Evolutionary conservation across 2,888 invertebrate species (phyloP), one percentile per base, ranked within the genome.

Genomic region (Oegoconia quadripuncta): DNA sequence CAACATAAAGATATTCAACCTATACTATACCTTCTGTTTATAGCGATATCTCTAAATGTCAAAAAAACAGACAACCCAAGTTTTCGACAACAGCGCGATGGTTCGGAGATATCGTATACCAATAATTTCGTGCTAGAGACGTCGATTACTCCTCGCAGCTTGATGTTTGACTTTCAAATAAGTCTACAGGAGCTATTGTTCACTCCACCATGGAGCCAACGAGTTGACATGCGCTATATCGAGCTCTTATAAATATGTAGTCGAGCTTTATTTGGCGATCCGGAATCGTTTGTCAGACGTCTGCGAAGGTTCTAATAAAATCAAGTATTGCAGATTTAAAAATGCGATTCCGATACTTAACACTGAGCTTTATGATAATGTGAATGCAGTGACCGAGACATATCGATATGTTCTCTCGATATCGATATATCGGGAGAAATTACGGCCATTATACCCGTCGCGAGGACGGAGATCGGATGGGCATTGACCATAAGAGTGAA

Each of bases 131-230:
- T 69, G 70, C 67, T 77, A 73, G 72, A 75, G 73, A 76, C 66
- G 73, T 76, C 74, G 74, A 78, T 78, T 78, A 74, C 73, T 66
- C 57, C 55, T 58, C 55, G 54, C 56, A 49, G 20, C 34, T 46
- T 57, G 64, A 65, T 70, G 66, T 73, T 78, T 75, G 75, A 75
- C 68, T 79, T 78, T 74, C 69, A 74, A 78, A 77, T 78, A 68
- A 58, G 60, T 59, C 49, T n/a, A 48, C 57, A 42, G 44, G 48
- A 50, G 59, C 70, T 65, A 69, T 74, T 77, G 72, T 78, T 71
- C 68, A 72, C 74, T 60, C 59, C 56, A 55, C 59, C 60, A 59
- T 54, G n/a, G 60, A 65, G 59, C 55, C 66, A 61, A 59, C 60
- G 58, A 55, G 51, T 57, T 70, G 68, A 71, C 67, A 64, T 64